A percentile compares a stretch with the other conserved stretches of the same genome.
phyloP scores from a whole-genome alignment of 2,888 invertebrate genomes.

The Pediacus dermestoides region DNA sequence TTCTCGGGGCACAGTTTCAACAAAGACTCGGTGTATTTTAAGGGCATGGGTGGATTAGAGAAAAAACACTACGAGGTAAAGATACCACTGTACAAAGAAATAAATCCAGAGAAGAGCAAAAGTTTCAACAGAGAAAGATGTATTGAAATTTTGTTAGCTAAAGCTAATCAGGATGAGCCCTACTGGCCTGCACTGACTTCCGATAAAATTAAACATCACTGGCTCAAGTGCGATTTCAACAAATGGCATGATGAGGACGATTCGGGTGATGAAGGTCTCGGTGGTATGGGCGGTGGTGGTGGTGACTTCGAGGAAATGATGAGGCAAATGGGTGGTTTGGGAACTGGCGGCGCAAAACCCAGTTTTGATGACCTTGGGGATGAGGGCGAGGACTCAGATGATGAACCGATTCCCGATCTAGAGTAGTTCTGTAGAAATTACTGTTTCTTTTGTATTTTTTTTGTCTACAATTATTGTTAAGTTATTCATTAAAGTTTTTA shows the following conservation, averaged over 20 bases:
- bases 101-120: slow-evolving; percentile 75
- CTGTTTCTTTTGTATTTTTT: slow-evolving; percentile 17
- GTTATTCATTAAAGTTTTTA: slow-evolving; percentile 25
- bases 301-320: slow-evolving; percentile 70
- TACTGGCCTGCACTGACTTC: slow-evolving; percentile 88
- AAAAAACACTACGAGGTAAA: slow-evolving; percentile 84
- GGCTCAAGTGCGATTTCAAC: slow-evolving; percentile 95
- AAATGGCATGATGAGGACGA: slow-evolving; percentile 98
- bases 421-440: slow-evolving; percentile 52
- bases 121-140: slow-evolving; percentile 70
- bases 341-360: slow-evolving; percentile 59
- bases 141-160: slow-evolving; percentile 70
- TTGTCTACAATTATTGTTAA: slow-evolving; percentile 26
- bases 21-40: slow-evolving; percentile 73
- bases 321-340: slow-evolving; percentile 66
- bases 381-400: slow-evolving; percentile 69
- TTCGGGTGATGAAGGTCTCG: slow-evolving; percentile 71
- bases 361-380: slow-evolving; percentile 71
- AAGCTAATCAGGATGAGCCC: slow-evolving; percentile 63
- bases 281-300: slow-evolving; percentile 48
- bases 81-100: slow-evolving; percentile 77
- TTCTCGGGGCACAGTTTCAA: slow-evolving; percentile 54
- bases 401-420: slow-evolving; percentile 74
- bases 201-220: slow-evolving; percentile 85
- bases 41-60: slow-evolving; percentile 80